phyloP scores from a whole-genome alignment of 2,113 vertebrate species.

The Motacilla alba region DNA sequence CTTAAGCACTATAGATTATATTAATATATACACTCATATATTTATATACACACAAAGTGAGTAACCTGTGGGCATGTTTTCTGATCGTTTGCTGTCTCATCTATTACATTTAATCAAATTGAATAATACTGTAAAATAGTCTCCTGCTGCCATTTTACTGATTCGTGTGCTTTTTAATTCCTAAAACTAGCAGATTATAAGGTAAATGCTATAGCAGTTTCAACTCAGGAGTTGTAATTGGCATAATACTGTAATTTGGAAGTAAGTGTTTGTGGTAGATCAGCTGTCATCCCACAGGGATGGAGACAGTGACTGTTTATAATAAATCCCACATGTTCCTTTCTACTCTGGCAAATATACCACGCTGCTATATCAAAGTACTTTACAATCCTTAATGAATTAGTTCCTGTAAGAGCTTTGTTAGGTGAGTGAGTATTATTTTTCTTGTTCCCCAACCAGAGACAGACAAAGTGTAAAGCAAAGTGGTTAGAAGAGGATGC shows the following conservation, averaged over 20 bases:
- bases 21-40: neutral
- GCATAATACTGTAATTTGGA: constrained; percentile 10
- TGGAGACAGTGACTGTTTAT: constrained; percentile 48
- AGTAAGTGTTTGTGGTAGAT: constrained; percentile 42
- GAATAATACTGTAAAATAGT: neutral
- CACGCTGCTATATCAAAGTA: neutral
- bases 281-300: constrained; percentile 39
- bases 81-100: neutral
- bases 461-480: neutral
- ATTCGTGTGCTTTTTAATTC: neutral
- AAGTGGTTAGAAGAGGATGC: neutral
- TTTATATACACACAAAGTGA: neutral
- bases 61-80: neutral
- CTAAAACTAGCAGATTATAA: constrained; percentile 19
- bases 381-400: constrained; percentile 19
- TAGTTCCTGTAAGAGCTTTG: neutral
- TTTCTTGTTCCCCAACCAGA: neutral
- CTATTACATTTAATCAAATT: neutral
- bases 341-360: neutral
- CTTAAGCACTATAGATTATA: neutral
- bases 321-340: constrained; percentile 38
- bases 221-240: constrained; percentile 23
- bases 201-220: neutral
- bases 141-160: neutral
- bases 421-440: neutral